A percentile compares a stretch with the other conserved stretches of the same genome.
Conservation (phyloP, 2,113 vertebrate genomes). For the Tiliqua scincoides region DNA sequence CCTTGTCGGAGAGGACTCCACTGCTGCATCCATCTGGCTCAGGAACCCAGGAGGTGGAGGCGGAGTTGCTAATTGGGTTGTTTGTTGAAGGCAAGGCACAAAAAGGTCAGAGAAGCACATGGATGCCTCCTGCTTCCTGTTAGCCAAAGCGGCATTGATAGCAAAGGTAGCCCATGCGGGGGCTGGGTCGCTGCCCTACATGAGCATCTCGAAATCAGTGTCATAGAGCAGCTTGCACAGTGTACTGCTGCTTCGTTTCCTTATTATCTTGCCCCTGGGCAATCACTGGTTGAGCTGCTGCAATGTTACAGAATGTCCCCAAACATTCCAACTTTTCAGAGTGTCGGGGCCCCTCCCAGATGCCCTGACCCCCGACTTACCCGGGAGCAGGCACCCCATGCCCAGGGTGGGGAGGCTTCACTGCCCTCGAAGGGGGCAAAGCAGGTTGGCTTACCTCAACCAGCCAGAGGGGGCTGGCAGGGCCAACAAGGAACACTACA, state of each 20-base stretch:
- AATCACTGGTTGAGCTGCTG: not conserved
- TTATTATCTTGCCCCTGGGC: too few species aligned
- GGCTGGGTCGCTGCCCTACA: not conserved
- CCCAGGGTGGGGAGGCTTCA: too few species aligned
- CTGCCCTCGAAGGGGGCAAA: too few species aligned
- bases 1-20: not conserved
- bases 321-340: not conserved
- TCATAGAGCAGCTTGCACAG: too few species aligned
- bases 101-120: not conserved
- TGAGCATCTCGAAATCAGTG: not conserved
- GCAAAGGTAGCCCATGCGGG: not conserved
- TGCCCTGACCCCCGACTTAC: too few species aligned
- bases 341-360: too few species aligned
- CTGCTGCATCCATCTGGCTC: not conserved
- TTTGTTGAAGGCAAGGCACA: conserved; percentile 6
- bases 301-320: not conserved
- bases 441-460: too few species aligned
- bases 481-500: too few species aligned
- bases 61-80: not conserved
- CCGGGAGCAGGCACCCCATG: too few species aligned
- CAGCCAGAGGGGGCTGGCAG: too few species aligned
- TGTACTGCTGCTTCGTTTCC: not conserved
- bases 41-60: accelerated
- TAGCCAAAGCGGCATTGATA: not conserved
- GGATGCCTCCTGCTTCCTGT: too few species aligned